Evolutionary conservation across 2,113 vertebrate genomes (phyloP), one percentile per base, ranked within the genome.

Genomic region (Pseudorasbora parva): DNA sequence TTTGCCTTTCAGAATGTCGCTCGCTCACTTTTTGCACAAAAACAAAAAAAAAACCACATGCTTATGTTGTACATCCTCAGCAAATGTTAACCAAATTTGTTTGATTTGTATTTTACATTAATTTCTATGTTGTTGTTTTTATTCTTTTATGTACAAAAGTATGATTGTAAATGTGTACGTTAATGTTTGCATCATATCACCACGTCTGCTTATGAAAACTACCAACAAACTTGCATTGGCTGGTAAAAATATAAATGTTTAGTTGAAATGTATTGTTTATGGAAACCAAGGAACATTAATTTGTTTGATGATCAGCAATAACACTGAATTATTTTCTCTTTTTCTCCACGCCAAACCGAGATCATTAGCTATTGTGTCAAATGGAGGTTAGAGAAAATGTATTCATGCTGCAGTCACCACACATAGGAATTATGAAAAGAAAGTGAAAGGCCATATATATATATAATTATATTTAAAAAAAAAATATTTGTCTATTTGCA

Each of bases 11-110:
- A 72, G 23, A 74, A 75, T 84, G 86, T 89, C 88, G 86, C 82
- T 21, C 45, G 43, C 19, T 5, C 75, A 64, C 41, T 84, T 82
- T 91, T 93, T 91, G 90, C 92, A 93, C 88, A 89, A 8, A 80
- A 90, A 85, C 86, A 14, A 89, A 8, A 80, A 90, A 85, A 86
- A 14, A 14, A 30, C 41, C 88, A 88, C 90, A 86, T 82, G 83
- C 69, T 89, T 85, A 89, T 82, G 82, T 86, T 92, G 87, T 88
- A 84, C 84, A 85, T 86, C 89, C 82, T 89, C 23, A 25, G 25
- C 47, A 51, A 43, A 66, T 7, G 14, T 82, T 81, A 62, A 49
- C 57, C 15, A 37, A 78, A 82, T 4, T 89, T 77, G 82, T 86
- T 85, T 83, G 85, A 54, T 33, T 81, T 83, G 64, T 30, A 73